A percentile compares a stretch with the other conserved stretches of the same genome.
Evolutionary conservation across 2,113 vertebrate genomes (phyloP).

Genomic region (Cryptomyrus ogoouensis): DNA sequence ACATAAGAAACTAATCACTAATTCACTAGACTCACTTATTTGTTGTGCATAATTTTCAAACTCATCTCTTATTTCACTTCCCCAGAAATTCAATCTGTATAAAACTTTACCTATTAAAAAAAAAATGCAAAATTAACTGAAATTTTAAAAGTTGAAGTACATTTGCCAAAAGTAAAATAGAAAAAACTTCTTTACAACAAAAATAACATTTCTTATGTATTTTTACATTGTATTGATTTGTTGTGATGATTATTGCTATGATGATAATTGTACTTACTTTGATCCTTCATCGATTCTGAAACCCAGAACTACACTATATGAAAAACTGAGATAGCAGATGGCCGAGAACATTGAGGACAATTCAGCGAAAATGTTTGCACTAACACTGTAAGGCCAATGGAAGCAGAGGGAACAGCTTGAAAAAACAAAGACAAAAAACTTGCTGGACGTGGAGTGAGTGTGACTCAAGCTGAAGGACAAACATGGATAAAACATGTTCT

Average conservation of each 20-base stretch:
- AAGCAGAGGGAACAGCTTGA: background rate
- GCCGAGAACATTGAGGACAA: background rate
- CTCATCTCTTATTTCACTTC: background rate
- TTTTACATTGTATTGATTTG: background rate
- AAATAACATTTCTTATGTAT: background rate
- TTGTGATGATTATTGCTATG: background rate
- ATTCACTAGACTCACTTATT: background rate
- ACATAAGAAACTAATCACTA: background rate
- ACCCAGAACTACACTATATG: background rate
- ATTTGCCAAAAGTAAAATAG: background rate
- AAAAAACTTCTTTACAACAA: background rate
- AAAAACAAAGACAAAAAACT: background rate
- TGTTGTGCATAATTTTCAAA: background rate
- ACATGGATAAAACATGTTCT: background rate
- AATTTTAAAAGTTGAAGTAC: background rate
- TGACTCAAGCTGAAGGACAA: background rate
- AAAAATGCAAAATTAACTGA: background rate
- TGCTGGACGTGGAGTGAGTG: background rate
- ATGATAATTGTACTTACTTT: background rate
- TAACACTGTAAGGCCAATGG: background rate
- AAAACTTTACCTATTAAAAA: background rate
- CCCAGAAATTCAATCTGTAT: background rate
- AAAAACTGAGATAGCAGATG: background rate
- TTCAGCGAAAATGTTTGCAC: background rate
- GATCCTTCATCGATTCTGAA: background rate